Conservation (phyloP, 1,140 invertebrate genomes). For the Temnothorax nylanderi region DNA sequence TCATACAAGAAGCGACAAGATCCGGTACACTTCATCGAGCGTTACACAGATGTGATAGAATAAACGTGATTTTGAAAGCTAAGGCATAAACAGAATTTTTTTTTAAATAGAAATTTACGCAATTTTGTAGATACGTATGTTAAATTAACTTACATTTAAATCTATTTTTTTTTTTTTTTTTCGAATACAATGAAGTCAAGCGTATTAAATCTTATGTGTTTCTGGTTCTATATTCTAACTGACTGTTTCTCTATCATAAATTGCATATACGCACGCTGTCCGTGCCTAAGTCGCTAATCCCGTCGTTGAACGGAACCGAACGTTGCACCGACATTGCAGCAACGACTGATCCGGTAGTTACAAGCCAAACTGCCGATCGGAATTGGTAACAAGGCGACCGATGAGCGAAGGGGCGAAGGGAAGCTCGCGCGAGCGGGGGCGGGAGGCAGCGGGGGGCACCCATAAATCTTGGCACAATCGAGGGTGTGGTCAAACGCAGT, state of each 20-base stretch:
- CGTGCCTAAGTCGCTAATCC: slow-evolving; percentile 41
- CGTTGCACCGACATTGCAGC: slow-evolving; percentile 50
- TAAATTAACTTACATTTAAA: not conserved
- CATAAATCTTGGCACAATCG: slow-evolving; percentile 82
- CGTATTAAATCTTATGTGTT: not conserved
- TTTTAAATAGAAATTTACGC: not conserved
- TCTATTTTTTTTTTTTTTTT: not conserved
- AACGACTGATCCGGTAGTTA: slow-evolving; percentile 76
- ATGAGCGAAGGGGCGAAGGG: slow-evolving; percentile 59
- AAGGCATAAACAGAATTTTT: not conserved
- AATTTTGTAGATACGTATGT: not conserved
- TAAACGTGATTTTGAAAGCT: not conserved
- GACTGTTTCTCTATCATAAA: slow-evolving; percentile 12
- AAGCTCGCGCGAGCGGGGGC: slow-evolving; percentile 59
- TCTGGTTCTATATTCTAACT: not conserved
- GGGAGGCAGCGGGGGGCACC: slow-evolving; percentile 55
- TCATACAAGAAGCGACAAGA: not conserved
- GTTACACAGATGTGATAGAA: not conserved
- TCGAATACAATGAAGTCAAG: not conserved
- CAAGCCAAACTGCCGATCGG: slow-evolving; percentile 80
- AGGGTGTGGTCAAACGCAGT: slow-evolving; percentile 84
- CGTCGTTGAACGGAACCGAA: not conserved
- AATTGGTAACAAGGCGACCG: slow-evolving; percentile 81
- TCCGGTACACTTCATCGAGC: not conserved
- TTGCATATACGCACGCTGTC: not conserved